These are phyloP conservation scores for Drepanosiphum platanoidis DNA, from an alignment of 2,888 invertebrate genomes.

Conservation along the genomic window DNA sequence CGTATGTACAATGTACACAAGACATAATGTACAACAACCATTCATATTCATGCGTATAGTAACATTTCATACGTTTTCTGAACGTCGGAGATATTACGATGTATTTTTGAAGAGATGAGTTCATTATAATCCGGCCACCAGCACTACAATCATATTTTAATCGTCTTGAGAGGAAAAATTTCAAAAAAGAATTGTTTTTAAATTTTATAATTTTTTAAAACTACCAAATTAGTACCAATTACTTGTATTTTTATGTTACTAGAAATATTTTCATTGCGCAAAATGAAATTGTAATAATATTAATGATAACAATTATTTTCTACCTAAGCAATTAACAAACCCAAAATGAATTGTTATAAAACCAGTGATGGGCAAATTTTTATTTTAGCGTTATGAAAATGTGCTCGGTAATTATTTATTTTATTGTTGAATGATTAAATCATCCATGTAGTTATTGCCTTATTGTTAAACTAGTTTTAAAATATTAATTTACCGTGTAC, in stretches of 20 bases:
- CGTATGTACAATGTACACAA: neutral
- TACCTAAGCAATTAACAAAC: neutral
- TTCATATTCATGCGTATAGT: neutral
- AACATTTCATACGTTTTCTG: neutral
- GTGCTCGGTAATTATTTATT: slow-evolving; percentile 2
- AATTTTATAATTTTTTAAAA: neutral
- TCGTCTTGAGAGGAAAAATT: too few relatives aligned
- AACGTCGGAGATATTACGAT: neutral
- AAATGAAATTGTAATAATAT: neutral
- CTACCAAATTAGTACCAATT: neutral
- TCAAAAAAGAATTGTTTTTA: neutral
- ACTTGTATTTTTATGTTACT: neutral
- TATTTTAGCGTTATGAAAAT: neutral
- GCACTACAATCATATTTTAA: neutral
- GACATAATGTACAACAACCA: too few relatives aligned
- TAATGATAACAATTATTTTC: neutral
- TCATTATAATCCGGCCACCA: neutral
- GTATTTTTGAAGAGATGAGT: neutral
- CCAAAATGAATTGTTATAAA: neutral
- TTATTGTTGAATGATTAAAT: neutral
- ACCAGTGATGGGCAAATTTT: neutral
- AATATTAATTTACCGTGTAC: neutral
- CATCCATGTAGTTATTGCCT: slow-evolving; percentile 2
- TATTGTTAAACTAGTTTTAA: slow-evolving; percentile 30
- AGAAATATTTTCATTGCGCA: neutral